phyloP scores from a whole-genome alignment of 1,140 invertebrate species.

The Hypsibius dujardini region DNA sequence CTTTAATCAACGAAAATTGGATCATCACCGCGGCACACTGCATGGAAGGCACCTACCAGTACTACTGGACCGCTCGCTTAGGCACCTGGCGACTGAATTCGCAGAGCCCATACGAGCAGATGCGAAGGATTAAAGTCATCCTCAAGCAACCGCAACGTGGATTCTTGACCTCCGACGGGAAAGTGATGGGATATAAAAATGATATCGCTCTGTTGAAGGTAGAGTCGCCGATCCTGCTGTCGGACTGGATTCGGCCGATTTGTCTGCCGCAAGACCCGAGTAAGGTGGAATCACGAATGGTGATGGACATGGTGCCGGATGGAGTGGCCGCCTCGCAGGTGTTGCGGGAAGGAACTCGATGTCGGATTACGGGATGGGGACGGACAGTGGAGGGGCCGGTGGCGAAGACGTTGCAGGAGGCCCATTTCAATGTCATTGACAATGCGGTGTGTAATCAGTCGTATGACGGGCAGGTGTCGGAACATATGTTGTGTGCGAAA shows the following conservation, averaged over 20 bases:
- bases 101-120: conserved; percentile 15
- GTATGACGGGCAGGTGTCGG: conserved; percentile 7
- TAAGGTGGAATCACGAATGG: background rate
- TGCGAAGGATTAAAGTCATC: background rate
- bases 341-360: conserved; percentile 7
- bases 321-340: background rate
- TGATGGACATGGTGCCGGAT: background rate
- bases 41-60: conserved; percentile 8
- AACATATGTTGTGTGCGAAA: conserved; percentile 13
- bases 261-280: conserved; percentile 19
- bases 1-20: conserved; percentile 2
- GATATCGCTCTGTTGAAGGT: conserved; percentile 24
- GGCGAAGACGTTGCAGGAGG: conserved; percentile 9
- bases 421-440: conserved; percentile 12
- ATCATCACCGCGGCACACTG: conserved; percentile 13
- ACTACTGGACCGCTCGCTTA: background rate
- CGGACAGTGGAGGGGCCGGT: conserved; percentile 12
- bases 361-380: conserved; percentile 10
- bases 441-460: conserved; percentile 6
- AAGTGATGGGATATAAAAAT: conserved; percentile 16
- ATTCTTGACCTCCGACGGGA: conserved; percentile 4
- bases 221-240: conserved; percentile 19
- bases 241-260: conserved; percentile 24
- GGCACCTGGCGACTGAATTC: conserved; percentile 14
- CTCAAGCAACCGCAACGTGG: background rate